A percentile compares a stretch with the other conserved stretches of the same genome.
Evolutionary conservation across 1,140 invertebrate species (phyloP).

Genomic region (Scaptodrosophila lebanonensis): DNA sequence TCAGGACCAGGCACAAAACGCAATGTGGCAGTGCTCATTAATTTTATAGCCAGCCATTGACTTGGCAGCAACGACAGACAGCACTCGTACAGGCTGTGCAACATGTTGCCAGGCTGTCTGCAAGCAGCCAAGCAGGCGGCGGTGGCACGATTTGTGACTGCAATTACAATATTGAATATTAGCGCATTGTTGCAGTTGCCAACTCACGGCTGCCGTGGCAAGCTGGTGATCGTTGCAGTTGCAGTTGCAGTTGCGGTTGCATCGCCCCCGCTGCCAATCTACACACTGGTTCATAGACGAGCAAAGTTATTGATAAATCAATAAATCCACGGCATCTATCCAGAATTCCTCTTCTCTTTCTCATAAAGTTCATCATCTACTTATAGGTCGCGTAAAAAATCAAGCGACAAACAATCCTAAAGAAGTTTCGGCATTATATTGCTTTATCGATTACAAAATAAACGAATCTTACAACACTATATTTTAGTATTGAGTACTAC

Average conservation of each 20-base stretch:
- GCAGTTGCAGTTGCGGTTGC: background rate
- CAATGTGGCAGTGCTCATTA: slow-evolving; percentile 64
- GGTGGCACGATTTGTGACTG: slow-evolving; percentile 67
- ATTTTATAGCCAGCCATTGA: slow-evolving; percentile 45
- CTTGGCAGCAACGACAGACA: slow-evolving; percentile 25
- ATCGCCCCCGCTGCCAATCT: slow-evolving; percentile 60
- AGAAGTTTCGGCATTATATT: too few species aligned
- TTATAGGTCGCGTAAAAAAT: too few species aligned
- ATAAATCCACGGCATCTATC: too few species aligned
- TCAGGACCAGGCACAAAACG: slow-evolving; percentile 58
- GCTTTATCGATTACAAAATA: too few species aligned
- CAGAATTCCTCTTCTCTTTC: too few species aligned
- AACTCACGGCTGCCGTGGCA: too few species aligned
- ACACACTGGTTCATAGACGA: too few species aligned
- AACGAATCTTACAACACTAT: too few species aligned
- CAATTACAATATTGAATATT: slow-evolving; percentile 76
- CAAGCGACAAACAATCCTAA: too few species aligned
- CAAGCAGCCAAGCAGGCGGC: slow-evolving; percentile 1
- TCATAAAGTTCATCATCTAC: too few species aligned
- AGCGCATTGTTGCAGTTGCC: slow-evolving; percentile 65
- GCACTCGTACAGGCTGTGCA: slow-evolving; percentile 25
- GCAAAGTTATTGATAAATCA: too few species aligned
- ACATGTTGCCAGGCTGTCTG: slow-evolving; percentile 35
- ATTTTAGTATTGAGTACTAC: too few species aligned
- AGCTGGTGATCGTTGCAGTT: slow-evolving; percentile 26